A percentile compares a stretch with the other conserved stretches of the same genome.
phyloP scores from a whole-genome alignment of 2,797 vertebrate species.

The Rallus crepitans region DNA sequence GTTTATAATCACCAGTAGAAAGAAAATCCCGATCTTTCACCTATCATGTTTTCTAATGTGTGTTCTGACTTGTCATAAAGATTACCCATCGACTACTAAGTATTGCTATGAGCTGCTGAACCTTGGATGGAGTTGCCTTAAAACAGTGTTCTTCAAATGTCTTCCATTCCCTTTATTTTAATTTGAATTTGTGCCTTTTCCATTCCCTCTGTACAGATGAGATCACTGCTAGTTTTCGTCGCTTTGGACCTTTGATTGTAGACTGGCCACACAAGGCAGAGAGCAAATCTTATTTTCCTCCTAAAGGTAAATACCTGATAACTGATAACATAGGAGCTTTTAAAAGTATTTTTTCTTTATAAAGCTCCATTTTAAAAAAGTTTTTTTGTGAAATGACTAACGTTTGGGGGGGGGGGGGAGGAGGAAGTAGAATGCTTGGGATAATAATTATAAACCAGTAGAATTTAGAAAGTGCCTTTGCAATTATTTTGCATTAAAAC shows the following conservation, averaged over 20 bases:
- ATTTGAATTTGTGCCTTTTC: background rate
- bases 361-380: background rate
- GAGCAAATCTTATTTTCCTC: slow-evolving; percentile 99
- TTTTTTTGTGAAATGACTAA: background rate
- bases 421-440: background rate
- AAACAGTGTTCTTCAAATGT: background rate
- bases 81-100: background rate
- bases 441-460: background rate
- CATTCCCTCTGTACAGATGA: slow-evolving; percentile 84
- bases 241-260: slow-evolving; percentile 98
- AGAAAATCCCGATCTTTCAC: background rate
- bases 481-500: background rate
- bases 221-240: slow-evolving; percentile 98
- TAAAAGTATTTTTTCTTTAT: background rate
- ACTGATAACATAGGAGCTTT: background rate
- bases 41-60: background rate
- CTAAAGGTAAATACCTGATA: slow-evolving; percentile 88
- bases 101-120: background rate
- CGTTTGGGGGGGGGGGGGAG: accelerated
- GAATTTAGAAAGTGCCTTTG: background rate
- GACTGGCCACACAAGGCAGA: slow-evolving; percentile 99
- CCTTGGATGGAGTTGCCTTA: background rate
- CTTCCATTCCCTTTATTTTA: background rate
- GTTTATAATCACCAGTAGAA: background rate
- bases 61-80: background rate